These are phyloP conservation scores for Drosophila mulleri DNA, from an alignment of 2,888 invertebrate genomes.

Conservation along the genomic window DNA sequence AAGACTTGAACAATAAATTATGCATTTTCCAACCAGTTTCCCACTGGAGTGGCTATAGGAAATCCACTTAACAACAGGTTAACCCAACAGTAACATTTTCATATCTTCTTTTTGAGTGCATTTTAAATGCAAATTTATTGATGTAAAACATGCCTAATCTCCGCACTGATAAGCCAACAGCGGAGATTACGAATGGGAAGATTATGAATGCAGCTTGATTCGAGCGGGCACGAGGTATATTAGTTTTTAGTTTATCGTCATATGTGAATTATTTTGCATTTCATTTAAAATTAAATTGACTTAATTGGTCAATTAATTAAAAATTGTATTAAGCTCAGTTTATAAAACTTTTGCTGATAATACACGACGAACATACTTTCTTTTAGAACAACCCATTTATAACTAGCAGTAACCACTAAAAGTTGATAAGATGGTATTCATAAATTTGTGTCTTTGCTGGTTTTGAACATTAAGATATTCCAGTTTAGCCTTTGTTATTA, in stretches of 20 bases:
- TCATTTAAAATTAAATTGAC: too few species aligned
- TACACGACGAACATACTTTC: background rate
- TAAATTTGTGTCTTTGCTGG: background rate
- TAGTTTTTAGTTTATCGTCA: background rate
- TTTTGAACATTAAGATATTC: constrained; percentile 3
- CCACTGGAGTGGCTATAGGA: background rate
- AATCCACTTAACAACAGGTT: constrained; percentile 2
- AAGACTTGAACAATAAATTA: constrained; percentile 1
- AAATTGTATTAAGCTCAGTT: too few species aligned
- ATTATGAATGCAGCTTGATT: background rate
- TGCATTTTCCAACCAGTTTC: constrained; percentile 14
- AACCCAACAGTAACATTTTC: background rate
- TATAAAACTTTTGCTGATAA: too few species aligned
- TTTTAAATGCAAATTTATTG: constrained; percentile 2
- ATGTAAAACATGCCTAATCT: background rate
- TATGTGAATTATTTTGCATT: too few species aligned
- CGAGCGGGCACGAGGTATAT: background rate
- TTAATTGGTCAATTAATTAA: too few species aligned
- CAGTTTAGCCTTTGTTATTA: background rate
- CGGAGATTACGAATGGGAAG: background rate
- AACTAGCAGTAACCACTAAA: background rate
- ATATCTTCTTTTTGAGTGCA: background rate
- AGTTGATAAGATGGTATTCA: constrained; percentile 14
- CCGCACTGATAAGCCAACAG: background rate
- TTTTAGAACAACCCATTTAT: background rate